Percentiles rank a stretch among this genome's conserved stretches.
These are phyloP conservation scores for Holotrichia oblita DNA, from an alignment of 1,140 invertebrate species.

Conservation along the genomic window DNA sequence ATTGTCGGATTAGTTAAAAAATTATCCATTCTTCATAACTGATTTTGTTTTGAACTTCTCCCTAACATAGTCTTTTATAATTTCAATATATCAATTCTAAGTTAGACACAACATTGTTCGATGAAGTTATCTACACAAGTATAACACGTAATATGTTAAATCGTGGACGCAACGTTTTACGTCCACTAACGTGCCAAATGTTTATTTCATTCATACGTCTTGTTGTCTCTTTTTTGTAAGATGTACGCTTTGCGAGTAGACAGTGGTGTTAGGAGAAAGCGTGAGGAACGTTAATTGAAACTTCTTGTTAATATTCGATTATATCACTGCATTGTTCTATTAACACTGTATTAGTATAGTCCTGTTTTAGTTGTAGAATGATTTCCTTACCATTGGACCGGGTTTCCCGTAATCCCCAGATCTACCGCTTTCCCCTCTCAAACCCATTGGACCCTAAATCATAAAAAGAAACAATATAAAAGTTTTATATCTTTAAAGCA, in stretches of 20 bases:
- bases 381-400: conserved; percentile 78
- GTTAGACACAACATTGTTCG: not conserved
- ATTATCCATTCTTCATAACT: not conserved
- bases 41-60: not conserved
- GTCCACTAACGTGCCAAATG: not conserved
- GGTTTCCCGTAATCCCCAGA: conserved; percentile 79
- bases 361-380: conserved; percentile 56
- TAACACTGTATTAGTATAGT: conserved; percentile 52
- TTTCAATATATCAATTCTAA: not conserved
- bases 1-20: conserved; percentile 15
- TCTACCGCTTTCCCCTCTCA: conserved; percentile 82
- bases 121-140: conserved; percentile 2
- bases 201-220: not conserved
- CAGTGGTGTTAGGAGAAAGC: conserved; percentile 36
- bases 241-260: not conserved
- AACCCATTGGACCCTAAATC: conserved; percentile 84
- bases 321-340: conserved; percentile 58
- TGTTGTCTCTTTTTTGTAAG: not conserved
- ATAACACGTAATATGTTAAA: not conserved
- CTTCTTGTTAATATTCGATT: conserved; percentile 53
- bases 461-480: conserved; percentile 40
- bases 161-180: conserved; percentile 44
- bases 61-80: not conserved
- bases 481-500: conserved; percentile 39
- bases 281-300: conserved; percentile 38